Conservation (phyloP, 1,140 invertebrate genomes). For the Diuraphis noxia region DNA sequence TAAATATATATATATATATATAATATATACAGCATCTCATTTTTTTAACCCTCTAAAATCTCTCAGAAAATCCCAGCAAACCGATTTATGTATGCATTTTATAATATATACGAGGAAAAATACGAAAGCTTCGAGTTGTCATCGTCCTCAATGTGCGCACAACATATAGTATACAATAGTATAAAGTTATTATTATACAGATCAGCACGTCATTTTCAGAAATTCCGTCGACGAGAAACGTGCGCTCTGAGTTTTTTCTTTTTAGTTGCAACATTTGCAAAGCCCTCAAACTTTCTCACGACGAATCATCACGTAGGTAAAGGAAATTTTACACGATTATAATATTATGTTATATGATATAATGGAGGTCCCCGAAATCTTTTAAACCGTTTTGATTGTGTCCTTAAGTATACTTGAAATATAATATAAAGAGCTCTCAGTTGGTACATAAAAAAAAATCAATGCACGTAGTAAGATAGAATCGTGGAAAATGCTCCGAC, state of each 20-base stretch:
- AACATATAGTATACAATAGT: too few species aligned
- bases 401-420: neutral
- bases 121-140: neutral
- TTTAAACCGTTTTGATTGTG: neutral
- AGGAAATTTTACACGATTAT: neutral
- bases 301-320: neutral
- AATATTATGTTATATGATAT: neutral
- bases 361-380: neutral
- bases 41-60: slow-evolving; percentile 32
- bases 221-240: neutral
- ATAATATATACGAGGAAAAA: neutral
- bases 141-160: neutral
- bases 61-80: slow-evolving; percentile 20
- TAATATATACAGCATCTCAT: neutral
- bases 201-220: neutral
- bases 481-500: neutral
- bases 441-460: neutral
- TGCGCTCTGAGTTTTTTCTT: neutral
- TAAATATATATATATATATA: neutral
- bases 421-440: neutral
- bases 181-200: neutral
- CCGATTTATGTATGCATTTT: slow-evolving; percentile 1
- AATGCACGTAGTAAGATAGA: neutral
- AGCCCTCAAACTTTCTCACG: neutral
- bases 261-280: neutral